Percentiles rank a stretch among this genome's conserved stretches.
Conservation (phyloP, 2,113 vertebrate genomes). For the Sphyrna mokarran region DNA sequence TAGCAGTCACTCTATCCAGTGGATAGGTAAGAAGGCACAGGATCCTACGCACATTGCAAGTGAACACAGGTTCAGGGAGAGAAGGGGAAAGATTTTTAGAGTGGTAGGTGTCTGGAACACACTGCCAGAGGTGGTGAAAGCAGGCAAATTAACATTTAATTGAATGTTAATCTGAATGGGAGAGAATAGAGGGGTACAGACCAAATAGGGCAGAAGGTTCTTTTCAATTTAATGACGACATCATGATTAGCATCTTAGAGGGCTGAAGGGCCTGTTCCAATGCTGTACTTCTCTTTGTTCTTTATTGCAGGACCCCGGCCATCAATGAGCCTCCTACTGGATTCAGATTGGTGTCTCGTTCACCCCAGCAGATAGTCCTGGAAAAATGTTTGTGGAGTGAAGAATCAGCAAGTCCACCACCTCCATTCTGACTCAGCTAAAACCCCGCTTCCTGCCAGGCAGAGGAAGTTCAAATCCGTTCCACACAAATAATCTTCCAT, state of each 20-base stretch:
- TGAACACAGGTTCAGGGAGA: no score
- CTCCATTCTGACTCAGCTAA: neutral
- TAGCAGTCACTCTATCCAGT: neutral
- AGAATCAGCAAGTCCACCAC: neutral
- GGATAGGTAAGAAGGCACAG: neutral
- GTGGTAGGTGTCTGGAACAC: no score
- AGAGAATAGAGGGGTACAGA: no score
- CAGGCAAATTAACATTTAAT: no score
- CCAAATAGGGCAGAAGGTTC: no score
- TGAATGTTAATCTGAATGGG: no score
- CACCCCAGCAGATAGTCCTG: neutral
- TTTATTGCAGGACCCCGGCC: neutral
- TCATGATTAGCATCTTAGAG: no score
- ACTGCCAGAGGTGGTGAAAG: no score
- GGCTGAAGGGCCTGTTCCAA: no score
- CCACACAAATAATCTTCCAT: neutral
- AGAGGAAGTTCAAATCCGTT: neutral
- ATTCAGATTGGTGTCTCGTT: neutral
- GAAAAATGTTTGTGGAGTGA: conserved; percentile 15
- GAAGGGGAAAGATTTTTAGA: no score
- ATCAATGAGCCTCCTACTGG: neutral
- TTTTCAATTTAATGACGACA: no score
- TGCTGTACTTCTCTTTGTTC: no score
- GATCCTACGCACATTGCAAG: neutral
- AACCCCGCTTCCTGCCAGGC: neutral